These are phyloP conservation scores for Xestia c-nigrum DNA, from an alignment of 2,888 invertebrate species.

Conservation along the genomic window DNA sequence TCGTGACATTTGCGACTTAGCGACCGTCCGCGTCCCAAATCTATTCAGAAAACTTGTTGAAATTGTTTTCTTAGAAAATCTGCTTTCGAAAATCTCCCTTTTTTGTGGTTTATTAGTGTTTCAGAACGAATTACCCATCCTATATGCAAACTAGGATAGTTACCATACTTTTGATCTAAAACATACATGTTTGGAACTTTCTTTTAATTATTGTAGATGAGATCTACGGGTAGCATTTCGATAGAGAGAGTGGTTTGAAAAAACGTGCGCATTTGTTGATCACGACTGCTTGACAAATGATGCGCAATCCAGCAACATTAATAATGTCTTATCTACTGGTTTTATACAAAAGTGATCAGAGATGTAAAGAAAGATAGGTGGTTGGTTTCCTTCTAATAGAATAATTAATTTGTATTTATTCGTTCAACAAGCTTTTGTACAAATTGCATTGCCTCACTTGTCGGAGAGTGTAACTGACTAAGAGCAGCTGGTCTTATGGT, in stretches of 20 bases:
- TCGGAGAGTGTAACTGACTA: background rate
- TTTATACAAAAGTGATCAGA: background rate
- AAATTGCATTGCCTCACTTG: background rate
- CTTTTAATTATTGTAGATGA: background rate
- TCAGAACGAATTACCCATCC: background rate
- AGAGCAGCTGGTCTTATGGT: too few relatives aligned
- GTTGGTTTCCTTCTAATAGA: background rate
- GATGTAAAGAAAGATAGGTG: background rate
- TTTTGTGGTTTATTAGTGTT: background rate
- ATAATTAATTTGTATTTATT: background rate
- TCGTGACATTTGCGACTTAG: conserved; percentile 28
- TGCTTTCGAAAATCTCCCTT: background rate
- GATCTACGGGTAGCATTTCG: background rate
- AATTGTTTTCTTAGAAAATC: conserved; percentile 23
- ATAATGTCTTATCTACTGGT: conserved; percentile 21
- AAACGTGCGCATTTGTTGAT: conserved; percentile 16
- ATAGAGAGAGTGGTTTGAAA: conserved; percentile 24
- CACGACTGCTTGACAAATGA: conserved; percentile 44
- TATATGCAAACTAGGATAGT: background rate
- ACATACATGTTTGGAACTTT: background rate
- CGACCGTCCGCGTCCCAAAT: background rate
- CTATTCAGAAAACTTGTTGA: conserved; percentile 25
- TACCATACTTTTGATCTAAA: background rate
- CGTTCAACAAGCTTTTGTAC: background rate
- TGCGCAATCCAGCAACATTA: background rate